A percentile compares a stretch with the other conserved stretches of the same genome.
These are phyloP conservation scores for Passer domesticus DNA, from an alignment of 2,113 vertebrate genomes.

Conservation along the genomic window DNA sequence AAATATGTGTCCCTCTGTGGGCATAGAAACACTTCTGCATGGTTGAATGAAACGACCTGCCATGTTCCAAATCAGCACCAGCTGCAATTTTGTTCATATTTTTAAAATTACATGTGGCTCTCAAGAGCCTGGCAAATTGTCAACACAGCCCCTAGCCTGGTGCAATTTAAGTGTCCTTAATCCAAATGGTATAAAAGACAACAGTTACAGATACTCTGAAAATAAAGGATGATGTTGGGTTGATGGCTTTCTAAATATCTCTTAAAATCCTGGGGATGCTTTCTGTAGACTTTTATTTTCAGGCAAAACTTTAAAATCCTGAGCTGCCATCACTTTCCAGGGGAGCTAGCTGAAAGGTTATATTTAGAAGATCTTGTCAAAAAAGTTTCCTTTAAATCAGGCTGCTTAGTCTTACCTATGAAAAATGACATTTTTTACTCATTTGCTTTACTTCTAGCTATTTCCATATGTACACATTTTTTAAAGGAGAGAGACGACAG, in stretches of 20 bases:
- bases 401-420: not conserved
- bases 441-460: constrained; percentile 18
- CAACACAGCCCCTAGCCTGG: not conserved
- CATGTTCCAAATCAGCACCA: constrained; percentile 8
- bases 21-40: not conserved
- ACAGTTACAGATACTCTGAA: constrained; percentile 13
- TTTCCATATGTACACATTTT: not conserved
- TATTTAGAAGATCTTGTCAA: not conserved
- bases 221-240: not conserved
- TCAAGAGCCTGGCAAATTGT: constrained; percentile 16
- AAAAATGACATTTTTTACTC: not conserved
- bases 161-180: not conserved
- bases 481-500: not conserved
- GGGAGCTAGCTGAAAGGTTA: not conserved
- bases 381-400: constrained; percentile 6
- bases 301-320: not conserved
- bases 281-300: not conserved
- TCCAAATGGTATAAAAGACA: constrained; percentile 37
- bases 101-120: constrained; percentile 10
- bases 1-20: constrained; percentile 23
- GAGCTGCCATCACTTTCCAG: not conserved
- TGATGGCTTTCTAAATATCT: not conserved
- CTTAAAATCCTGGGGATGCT: not conserved
- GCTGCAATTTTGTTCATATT: constrained; percentile 16
- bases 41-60: not conserved